Conservation (phyloP, 2,797 vertebrate species). For the Syngnathus acus region DNA sequence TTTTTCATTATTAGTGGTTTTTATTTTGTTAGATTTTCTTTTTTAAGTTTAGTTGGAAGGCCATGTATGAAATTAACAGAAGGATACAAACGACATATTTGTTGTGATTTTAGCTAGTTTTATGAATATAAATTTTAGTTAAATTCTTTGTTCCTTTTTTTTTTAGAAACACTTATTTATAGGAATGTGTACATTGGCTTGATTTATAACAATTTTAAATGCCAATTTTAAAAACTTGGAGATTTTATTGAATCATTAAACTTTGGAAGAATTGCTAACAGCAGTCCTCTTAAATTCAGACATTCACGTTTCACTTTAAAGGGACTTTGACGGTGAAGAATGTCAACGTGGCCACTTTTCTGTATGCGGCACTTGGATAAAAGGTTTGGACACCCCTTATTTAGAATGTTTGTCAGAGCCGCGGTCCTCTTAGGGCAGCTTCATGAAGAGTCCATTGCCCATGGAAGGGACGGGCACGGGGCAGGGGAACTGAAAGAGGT, state of each 20-base stretch:
- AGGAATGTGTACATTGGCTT: neutral
- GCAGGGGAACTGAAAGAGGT: slow-evolving; percentile 90
- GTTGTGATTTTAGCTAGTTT: too few relatives aligned
- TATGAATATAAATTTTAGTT: too few relatives aligned
- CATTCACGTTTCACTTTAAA: neutral
- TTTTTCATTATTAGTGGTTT: too few relatives aligned
- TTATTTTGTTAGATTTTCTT: too few relatives aligned
- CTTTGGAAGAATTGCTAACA: neutral
- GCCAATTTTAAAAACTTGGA: neutral
- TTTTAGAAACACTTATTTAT: neutral
- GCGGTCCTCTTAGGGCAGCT: slow-evolving; percentile 59
- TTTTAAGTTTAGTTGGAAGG: too few relatives aligned
- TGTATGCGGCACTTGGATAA: neutral
- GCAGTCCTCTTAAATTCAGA: neutral
- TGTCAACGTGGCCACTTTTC: neutral
- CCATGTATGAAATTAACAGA: too few relatives aligned
- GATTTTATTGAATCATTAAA: neutral
- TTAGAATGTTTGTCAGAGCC: neutral
- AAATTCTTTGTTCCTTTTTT: too few relatives aligned
- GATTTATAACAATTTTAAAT: neutral
- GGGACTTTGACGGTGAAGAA: neutral
- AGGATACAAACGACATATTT: too few relatives aligned
- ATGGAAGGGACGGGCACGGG: slow-evolving; percentile 84
- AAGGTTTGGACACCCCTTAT: neutral
- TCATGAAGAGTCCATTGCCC: slow-evolving; percentile 87